These are phyloP conservation scores for Neotoxoptera formosana DNA, from an alignment of 1,140 invertebrate species.

Conservation along the genomic window DNA sequence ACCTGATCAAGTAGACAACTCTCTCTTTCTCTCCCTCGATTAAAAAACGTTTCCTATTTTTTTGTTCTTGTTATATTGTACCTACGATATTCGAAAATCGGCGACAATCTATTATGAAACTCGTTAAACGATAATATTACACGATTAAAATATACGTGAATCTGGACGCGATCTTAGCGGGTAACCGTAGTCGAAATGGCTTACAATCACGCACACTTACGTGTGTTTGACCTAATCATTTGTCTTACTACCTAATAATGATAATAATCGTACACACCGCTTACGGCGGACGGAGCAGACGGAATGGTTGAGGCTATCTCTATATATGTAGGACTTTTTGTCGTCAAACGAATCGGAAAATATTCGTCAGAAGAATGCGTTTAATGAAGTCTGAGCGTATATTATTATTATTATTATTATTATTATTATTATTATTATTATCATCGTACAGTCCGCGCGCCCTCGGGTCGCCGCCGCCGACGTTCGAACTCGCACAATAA, in stretches of 20 bases:
- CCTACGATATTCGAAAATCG: not conserved
- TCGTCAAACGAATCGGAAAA: slow-evolving; percentile 17
- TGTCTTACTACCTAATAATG: too few species aligned
- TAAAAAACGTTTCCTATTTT: not conserved
- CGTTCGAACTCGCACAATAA: not conserved
- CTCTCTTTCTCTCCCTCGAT: not conserved
- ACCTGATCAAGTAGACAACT: not conserved
- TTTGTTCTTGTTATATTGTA: not conserved
- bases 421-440: too few species aligned
- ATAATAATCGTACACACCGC: too few species aligned
- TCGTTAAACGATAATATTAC: not conserved
- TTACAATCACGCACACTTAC: too few species aligned
- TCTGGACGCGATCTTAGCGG: not conserved
- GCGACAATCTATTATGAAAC: not conserved
- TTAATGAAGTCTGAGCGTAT: slow-evolving; percentile 25
- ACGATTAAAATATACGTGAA: not conserved
- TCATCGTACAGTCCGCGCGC: not conserved
- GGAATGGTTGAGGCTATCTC: not conserved
- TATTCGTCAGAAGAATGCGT: not conserved
- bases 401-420: too few species aligned
- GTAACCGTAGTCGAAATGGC: not conserved
- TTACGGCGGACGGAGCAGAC: not conserved
- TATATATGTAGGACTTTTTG: not conserved
- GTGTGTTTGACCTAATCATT: too few species aligned
- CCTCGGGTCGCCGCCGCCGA: too few species aligned